Evolutionary conservation across 2,888 invertebrate genomes (phyloP).

Genomic region (Chrysolina oricalcia): DNA sequence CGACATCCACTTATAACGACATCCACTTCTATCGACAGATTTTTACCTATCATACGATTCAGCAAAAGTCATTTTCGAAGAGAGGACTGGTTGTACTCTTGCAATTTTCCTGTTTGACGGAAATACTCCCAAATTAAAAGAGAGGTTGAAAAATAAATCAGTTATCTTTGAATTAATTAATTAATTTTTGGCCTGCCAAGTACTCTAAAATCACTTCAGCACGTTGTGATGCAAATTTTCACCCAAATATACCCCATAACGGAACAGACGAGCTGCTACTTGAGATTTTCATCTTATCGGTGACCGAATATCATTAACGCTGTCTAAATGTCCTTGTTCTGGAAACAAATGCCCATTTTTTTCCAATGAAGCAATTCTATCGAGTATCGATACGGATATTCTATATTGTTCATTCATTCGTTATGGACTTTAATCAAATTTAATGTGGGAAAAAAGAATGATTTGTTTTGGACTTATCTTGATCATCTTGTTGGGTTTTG

Average conservation of each 20-base stretch:
- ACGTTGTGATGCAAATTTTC: background rate
- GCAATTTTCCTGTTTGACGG: too few species aligned
- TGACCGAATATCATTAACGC: background rate
- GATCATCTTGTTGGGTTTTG: background rate
- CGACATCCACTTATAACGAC: too few species aligned
- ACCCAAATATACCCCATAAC: background rate
- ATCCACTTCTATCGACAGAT: too few species aligned
- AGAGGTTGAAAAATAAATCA: too few species aligned
- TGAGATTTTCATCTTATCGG: background rate
- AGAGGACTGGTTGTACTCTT: too few species aligned
- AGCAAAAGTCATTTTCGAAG: too few species aligned
- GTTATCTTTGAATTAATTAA: too few species aligned
- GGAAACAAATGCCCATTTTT: too few species aligned
- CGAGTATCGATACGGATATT: background rate
- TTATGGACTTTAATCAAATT: background rate
- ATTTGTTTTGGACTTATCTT: slow-evolving; percentile 4
- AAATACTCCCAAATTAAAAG: too few species aligned
- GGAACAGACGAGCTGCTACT: background rate
- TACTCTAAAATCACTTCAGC: too few species aligned
- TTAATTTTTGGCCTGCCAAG: too few species aligned
- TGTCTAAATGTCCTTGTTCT: background rate
- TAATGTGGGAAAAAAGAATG: background rate
- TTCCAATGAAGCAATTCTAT: background rate
- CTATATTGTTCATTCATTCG: background rate
- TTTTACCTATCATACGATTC: too few species aligned